Conservation (phyloP, 2,797 vertebrate genomes). For the Muscicapa comitata region DNA sequence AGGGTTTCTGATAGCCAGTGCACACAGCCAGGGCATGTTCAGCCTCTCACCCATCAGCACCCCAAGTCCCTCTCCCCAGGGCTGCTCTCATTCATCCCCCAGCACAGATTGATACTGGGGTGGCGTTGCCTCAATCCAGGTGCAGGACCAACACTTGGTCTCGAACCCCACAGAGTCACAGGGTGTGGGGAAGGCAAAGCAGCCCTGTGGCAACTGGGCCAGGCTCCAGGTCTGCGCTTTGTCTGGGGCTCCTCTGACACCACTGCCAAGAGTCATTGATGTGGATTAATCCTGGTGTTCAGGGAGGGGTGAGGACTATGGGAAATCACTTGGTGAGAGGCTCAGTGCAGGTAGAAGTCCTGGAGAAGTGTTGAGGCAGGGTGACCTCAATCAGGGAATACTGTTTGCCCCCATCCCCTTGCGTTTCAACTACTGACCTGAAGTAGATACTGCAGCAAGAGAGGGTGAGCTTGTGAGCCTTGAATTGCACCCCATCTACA, state of each 20-base stretch:
- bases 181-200: neutral
- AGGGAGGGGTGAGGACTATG: neutral
- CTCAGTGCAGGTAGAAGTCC: neutral
- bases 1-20: neutral
- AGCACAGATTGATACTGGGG: neutral
- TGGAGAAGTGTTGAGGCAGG: neutral
- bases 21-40: neutral
- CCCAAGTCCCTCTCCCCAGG: neutral
- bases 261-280: neutral
- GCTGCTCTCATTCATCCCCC: neutral
- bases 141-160: neutral
- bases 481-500: constrained; percentile 73
- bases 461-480: constrained; percentile 79
- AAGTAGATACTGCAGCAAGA: constrained; percentile 80
- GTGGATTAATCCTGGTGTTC: neutral
- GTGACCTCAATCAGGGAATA: neutral
- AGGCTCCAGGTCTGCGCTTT: neutral
- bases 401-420: no score
- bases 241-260: neutral
- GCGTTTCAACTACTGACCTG: constrained; percentile 55
- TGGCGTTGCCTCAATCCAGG: neutral
- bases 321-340: neutral
- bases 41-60: neutral
- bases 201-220: fast-evolving
- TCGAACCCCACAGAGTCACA: neutral